Percentiles rank a stretch among this genome's conserved stretches.
phyloP scores from a whole-genome alignment of 2,888 invertebrate species.

The Drosophila merina region DNA sequence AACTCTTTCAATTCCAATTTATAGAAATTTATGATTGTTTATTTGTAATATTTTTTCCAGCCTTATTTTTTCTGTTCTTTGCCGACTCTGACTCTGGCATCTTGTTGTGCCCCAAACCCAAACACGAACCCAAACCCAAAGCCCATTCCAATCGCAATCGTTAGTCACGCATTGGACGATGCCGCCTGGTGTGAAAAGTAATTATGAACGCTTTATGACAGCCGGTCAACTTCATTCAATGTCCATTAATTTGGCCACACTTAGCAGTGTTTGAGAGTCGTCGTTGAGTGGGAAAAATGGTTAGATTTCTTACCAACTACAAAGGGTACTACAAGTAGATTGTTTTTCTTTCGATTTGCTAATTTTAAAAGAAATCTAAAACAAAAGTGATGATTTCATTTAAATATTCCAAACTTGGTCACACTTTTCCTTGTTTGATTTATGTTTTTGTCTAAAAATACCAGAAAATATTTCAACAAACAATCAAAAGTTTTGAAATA shows the following conservation, averaged over 20 bases:
- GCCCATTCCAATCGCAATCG: conserved; percentile 1
- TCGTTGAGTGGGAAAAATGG: background rate
- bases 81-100: conserved; percentile 9
- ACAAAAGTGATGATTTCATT: background rate
- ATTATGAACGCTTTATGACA: conserved; percentile 76
- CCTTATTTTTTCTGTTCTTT: conserved; percentile 29
- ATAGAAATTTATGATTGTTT: conserved; percentile 56
- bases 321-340: background rate
- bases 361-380: background rate
- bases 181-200: conserved; percentile 72
- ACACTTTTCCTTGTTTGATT: background rate
- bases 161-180: conserved; percentile 27
- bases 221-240: conserved; percentile 71
- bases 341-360: conserved; percentile 10
- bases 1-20: conserved; percentile 54
- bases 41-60: conserved; percentile 22
- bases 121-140: background rate
- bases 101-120: background rate
- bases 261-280: conserved; percentile 34
- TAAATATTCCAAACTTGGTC: background rate
- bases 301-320: background rate
- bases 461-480: background rate
- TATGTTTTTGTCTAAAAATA: background rate
- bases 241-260: conserved; percentile 73
- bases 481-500: background rate